phyloP scores from a whole-genome alignment of 2,113 vertebrate genomes.

The Silurus asotus region DNA sequence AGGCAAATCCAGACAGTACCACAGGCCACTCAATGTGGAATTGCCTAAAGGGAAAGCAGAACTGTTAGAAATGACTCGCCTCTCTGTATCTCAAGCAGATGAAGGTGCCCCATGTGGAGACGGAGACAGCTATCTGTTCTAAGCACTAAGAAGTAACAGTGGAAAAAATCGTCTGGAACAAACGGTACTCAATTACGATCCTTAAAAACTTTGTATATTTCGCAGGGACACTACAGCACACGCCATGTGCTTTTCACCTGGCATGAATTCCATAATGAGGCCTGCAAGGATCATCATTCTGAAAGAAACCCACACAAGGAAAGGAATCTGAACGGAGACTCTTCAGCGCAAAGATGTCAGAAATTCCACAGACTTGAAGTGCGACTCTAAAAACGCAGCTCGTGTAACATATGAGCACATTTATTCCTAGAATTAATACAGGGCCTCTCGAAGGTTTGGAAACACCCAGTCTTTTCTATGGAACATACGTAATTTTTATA shows the following conservation, averaged over 20 bases:
- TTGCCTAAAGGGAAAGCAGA: no score
- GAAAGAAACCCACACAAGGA: slow-evolving; percentile 9
- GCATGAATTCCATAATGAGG: background rate
- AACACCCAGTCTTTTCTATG: no score
- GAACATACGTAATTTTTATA: no score
- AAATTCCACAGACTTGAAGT: background rate
- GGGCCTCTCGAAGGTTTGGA: no score
- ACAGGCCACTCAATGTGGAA: no score
- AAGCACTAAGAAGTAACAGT: background rate
- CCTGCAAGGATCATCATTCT: background rate
- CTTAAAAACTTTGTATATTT: background rate
- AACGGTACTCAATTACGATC: background rate
- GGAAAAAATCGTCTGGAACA: background rate
- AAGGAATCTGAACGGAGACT: background rate
- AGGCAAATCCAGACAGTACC: no score
- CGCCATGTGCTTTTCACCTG: background rate
- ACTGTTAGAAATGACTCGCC: background rate
- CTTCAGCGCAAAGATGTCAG: background rate
- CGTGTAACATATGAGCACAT: background rate
- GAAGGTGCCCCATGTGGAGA: background rate
- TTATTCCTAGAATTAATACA: background rate
- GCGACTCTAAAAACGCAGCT: background rate
- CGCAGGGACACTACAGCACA: background rate
- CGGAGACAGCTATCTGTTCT: background rate
- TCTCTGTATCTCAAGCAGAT: slow-evolving; percentile 22